Percentiles rank a stretch among this genome's conserved stretches.
phyloP scores from a whole-genome alignment of 2,888 invertebrate genomes.

The Microctonus brassicae region DNA sequence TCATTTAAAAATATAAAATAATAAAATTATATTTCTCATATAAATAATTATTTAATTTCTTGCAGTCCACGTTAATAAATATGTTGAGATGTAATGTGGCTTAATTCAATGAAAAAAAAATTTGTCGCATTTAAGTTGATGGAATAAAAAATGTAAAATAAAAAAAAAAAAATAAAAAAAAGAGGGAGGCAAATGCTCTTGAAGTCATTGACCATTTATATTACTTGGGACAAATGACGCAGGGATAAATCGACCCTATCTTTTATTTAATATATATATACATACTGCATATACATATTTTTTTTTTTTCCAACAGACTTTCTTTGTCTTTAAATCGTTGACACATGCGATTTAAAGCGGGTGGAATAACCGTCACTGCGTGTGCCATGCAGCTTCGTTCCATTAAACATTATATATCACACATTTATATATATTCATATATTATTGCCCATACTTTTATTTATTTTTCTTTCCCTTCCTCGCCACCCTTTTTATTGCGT shows the following conservation, averaged over 20 bases:
- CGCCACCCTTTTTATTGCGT: not conserved
- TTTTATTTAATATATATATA: not conserved
- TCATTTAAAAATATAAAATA: not conserved
- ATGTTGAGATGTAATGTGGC: not conserved
- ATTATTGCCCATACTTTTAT: no score
- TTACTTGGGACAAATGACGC: not conserved
- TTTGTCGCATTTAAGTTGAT: no score
- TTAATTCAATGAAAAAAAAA: not conserved
- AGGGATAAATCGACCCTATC: not conserved
- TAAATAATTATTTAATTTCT: not conserved
- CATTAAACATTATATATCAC: slow-evolving; percentile 5
- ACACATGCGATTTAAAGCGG: not conserved
- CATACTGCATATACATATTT: not conserved
- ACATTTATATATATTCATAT: not conserved
- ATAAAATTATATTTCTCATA: not conserved
- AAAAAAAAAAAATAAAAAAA: not conserved
- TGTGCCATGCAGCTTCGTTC: not conserved
- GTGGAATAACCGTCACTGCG: not conserved
- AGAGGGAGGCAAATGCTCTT: no score
- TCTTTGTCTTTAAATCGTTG: not conserved
- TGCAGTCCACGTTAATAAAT: not conserved
- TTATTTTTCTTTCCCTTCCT: not conserved
- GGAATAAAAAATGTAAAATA: no score
- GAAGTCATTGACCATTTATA: slow-evolving; percentile 2
- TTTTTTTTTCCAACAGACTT: not conserved